Conservation (phyloP, 2,113 vertebrate genomes). For the Seriola quinqueradiata region DNA sequence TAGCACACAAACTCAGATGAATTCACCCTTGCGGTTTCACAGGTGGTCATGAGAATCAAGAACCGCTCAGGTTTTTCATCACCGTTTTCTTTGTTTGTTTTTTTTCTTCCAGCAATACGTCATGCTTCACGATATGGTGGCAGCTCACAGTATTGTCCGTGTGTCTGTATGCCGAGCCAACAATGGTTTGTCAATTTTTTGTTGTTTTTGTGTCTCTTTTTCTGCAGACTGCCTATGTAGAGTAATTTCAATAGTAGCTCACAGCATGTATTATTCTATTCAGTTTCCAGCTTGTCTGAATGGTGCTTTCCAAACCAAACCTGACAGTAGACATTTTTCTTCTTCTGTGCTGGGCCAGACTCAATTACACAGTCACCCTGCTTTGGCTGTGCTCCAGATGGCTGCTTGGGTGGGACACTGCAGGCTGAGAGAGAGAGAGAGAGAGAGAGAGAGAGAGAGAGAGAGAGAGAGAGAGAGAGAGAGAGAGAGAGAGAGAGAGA, state of each 20-base stretch:
- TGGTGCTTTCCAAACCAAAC: neutral
- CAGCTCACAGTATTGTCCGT: conserved; percentile 94
- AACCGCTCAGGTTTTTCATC: neutral
- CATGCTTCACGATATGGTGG: conserved; percentile 98
- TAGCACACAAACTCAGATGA: neutral
- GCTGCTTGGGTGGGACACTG: conserved; percentile 20
- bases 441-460: neutral
- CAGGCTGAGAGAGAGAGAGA: neutral
- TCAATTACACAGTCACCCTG: conserved; percentile 29
- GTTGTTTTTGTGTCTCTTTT: neutral
- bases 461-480: neutral
- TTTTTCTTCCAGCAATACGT: conserved; percentile 91
- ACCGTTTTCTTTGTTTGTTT: conserved; percentile 20
- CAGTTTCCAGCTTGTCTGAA: neutral
- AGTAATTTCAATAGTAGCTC: neutral
- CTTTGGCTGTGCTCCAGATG: conserved; percentile 46
- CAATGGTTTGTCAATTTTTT: conserved; percentile 84
- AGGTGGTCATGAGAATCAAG: neutral
- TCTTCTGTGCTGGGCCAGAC: conserved; percentile 18
- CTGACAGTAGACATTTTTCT: conserved; percentile 10
- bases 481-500: neutral
- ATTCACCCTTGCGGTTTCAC: conserved; percentile 9
- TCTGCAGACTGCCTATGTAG: neutral
- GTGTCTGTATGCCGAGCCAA: conserved; percentile 93
- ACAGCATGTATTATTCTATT: neutral